Evolutionary conservation across 2,888 invertebrate genomes (phyloP).

Genomic region (Rotaria magnacalcarata): DNA sequence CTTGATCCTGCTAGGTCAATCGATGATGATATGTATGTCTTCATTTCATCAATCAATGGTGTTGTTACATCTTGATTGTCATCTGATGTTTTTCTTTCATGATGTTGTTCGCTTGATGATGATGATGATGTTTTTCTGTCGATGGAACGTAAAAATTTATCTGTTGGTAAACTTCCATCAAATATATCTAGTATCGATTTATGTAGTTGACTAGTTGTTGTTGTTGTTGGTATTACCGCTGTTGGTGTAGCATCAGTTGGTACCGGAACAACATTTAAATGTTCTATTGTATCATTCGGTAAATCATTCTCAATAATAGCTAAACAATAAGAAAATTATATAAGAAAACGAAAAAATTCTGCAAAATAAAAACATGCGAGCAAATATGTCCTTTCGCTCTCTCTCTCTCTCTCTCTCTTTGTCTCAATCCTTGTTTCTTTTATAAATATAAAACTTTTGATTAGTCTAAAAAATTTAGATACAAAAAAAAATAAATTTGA

Average conservation of each 20-base stretch:
- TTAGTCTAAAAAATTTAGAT: not conserved
- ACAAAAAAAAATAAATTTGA: not conserved
- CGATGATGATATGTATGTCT: not conserved
- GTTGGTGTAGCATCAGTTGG: not conserved
- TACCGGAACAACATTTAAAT: not conserved
- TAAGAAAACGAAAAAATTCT: not conserved
- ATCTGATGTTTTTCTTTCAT: not conserved
- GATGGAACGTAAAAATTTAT: not conserved
- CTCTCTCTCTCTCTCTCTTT: not conserved
- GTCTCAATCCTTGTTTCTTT: not conserved
- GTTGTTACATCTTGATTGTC: not conserved
- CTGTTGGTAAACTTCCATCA: not conserved
- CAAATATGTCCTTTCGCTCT: no score
- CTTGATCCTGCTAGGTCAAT: slow-evolving; percentile 14
- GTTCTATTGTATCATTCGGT: slow-evolving; percentile 12
- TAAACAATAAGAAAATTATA: not conserved
- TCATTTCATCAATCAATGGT: not conserved
- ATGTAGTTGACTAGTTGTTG: not conserved
- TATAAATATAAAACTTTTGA: not conserved
- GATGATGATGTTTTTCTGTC: not conserved
- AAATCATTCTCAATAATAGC: slow-evolving; percentile 5
- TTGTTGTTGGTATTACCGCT: not conserved
- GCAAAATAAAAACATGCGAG: no score
- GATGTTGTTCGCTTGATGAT: not conserved
- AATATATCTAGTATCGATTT: not conserved